Base-by-base conservation (phyloP, 2,113 vertebrate genomes). In the Trichomycterus rosablanca region DNA sequence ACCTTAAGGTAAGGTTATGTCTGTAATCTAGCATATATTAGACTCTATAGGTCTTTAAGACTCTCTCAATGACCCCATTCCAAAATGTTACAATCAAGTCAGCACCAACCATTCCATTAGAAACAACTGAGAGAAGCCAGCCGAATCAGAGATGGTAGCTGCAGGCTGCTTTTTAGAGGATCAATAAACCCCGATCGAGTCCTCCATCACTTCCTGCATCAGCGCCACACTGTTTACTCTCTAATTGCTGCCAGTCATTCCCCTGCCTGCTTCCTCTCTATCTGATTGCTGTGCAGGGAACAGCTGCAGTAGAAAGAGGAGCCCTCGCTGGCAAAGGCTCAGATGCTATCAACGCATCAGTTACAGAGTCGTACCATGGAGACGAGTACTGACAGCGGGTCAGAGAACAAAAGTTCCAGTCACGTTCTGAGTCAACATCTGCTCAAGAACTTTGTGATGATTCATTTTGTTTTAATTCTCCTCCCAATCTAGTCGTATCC, bases 221-320 rank as follows among this genome's bases (percentile, higher is more conserved):
- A 46, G 58, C 59, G 30, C 45, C 45, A 53, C 19, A 16, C 35
- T 55, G 69, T 65, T 72, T 72, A 72, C 57, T 66, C 63, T 58
- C 69, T 70, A 74, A 77, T 70, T 69, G 69, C 59, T 23, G 37
- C 59, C 68, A 16, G 45, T 58, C 52, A 48, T 63, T 45, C 52
- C n/a, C 16, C 46, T n/a, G 34, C 52, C 5, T 46, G 23, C 44
- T 59, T 63, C 55, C 52, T 48, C 64, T 55, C 32, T 50, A 46
- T 72, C 69, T 67, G 71, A 67, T 65, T 57, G 59, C 59, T 30
- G 55, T 28, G 35, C 32, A 55, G 20, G 14, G 56, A 64, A 59
- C 70, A 73, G 52, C 67, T 73, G 70, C 39, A 40, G 50, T 48
- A 37, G 46, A 16, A 48, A 45, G 63, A 32, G n/a, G 15, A 49